Base-by-base conservation (phyloP, 64 coral and sea anemone species). In the Montipora cactus region DNA sequence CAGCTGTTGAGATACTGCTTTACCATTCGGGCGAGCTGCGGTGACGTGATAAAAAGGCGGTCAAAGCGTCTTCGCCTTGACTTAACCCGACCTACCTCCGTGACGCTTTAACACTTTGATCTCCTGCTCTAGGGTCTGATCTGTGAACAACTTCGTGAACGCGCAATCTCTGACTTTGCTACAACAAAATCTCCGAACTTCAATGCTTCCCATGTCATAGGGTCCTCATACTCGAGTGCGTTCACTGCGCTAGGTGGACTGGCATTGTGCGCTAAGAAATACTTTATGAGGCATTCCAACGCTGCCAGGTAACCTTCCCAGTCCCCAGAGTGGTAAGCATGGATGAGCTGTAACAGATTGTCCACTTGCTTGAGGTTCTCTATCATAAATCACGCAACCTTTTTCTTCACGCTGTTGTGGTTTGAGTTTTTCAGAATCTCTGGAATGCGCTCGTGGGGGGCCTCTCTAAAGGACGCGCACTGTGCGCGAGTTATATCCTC, bases 1-100 rank as follows among this genome's bases (percentile, higher is more conserved):
- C 44, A 77, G 74, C 71, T 89, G 19, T 19, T 3, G 53, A 57
- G 53, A 57, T 57, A 57, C 53, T 57, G 53, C 53, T 57, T 57
- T 64, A 91, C 89, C 46, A 82, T 91, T 1, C 64, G 66, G 79
- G 89, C 61, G n/a, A 83, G 67, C 68, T 91, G 89, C 48, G 78
- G 89, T 81, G 89, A 62, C 48, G 48, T 83, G 78, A 69, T 83
- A 83, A 91, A 59, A 50, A 81, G 89, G 14, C 25, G 14, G 78
- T 91, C 59, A 66, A 91, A 45, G 50, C 89, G 79, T 67, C 59
- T 91, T 91, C 59, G 59, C 83, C 79, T 83, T 91, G 89, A 74
- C 59, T 81, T 74, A 82, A 78, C 62, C 88, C 73, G 16, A 78
- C 88, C 88, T 89, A 55, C 74, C 73, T 22, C 88, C 75, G 37